Percentiles rank a stretch among this genome's conserved stretches.
Evolutionary conservation across 1,140 invertebrate species (phyloP).

Genomic region (Drosophila truncata): DNA sequence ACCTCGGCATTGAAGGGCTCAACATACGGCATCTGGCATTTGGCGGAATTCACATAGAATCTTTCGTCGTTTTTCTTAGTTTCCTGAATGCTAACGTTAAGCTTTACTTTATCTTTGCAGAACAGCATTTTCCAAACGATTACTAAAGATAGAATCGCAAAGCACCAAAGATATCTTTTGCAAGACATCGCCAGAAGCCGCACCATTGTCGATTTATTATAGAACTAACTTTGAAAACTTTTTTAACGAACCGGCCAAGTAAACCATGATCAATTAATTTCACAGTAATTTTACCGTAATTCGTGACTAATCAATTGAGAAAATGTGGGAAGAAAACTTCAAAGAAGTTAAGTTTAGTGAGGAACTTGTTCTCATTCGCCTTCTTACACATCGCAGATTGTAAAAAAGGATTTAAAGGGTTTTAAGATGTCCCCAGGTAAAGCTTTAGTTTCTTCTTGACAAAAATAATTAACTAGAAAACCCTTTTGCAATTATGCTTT

Average conservation of each 20-base stretch:
- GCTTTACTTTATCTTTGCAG: background rate
- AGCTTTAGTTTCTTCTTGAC: background rate
- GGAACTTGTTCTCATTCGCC: background rate
- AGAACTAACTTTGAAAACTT: background rate
- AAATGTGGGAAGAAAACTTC: background rate
- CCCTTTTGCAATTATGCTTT: background rate
- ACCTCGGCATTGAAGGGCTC: constrained; percentile 44
- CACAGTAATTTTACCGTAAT: background rate
- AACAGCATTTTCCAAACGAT: background rate
- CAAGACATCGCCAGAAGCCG: background rate
- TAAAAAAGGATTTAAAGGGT: background rate
- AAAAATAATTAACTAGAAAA: background rate
- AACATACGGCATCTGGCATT: constrained; percentile 54
- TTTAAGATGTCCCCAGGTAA: background rate
- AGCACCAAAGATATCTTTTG: background rate
- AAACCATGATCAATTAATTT: constrained; percentile 8
- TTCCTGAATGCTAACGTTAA: background rate
- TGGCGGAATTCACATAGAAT: constrained; percentile 43
- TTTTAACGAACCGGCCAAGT: background rate
- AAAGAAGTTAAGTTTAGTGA: background rate
- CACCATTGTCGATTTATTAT: constrained; percentile 1
- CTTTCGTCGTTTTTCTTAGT: background rate
- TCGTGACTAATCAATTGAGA: background rate
- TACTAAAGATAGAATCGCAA: background rate
- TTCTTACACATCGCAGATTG: background rate